Base-by-base conservation (phyloP, 2,888 invertebrate genomes). In the Torymus auratus region DNA sequence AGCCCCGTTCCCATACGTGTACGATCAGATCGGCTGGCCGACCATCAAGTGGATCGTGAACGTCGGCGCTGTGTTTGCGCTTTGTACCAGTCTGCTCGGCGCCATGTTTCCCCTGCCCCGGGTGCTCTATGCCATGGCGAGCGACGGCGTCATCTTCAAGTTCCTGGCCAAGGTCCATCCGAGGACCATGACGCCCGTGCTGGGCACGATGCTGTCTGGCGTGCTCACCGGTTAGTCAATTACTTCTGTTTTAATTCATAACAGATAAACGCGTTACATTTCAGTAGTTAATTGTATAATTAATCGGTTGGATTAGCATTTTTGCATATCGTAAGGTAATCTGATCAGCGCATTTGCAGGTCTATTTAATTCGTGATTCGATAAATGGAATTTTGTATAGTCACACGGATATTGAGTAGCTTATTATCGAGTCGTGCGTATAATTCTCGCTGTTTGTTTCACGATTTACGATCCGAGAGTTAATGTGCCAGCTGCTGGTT, bases 101-200 rank as follows among this genome's bases (percentile, higher is more conserved):
- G 95, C 96, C 55, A 96, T 97, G 94, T 98, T 97, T 90, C 97
- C 97, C 0, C 90, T 98, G 81, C 97, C 98, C 0, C 92, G 98
- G 13, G 95, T 97, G 55, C 92, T 98, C 15, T 98, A 98, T 88
- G 96, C 97, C 53, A 98, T 98, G 97, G 95, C 96, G 7, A 94
- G 94, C 56, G 98, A 98, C 87, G 97, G 98, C 0, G 93, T 98
- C 13, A 92, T 98, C 50, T 98, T 96, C 91, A 93, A 94, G 58
- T 92, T 92, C 1, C 91, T 97, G 5, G 93, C 96, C 0, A 93
- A 90, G 20, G 95, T 98, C 14, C 92, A 96, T 88, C 91, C 93
- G 0, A 93, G 92, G 86, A 96, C 96, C 0, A 94, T 96, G 90
- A 97, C 97, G 0, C 97, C 97, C 0, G 83, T 97, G 11, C 83